Base-by-base conservation (phyloP, 2,113 vertebrate genomes). In the Cromileptes altivelis region DNA sequence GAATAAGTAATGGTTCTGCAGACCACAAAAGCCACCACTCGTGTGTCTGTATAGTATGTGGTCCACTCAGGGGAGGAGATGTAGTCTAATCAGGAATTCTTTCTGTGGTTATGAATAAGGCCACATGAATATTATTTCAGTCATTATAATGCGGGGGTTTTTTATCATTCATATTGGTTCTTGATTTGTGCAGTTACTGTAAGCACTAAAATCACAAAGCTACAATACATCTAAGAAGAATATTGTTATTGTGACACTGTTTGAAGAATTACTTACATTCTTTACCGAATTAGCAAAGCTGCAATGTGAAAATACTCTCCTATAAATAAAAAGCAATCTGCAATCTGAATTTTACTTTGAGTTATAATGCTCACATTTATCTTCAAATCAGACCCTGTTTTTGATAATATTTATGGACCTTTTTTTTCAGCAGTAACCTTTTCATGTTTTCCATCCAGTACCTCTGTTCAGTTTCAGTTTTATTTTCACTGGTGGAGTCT, bases 1-100 rank as follows among this genome's bases (percentile, higher is more conserved):
- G 78, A 82, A 75, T 84, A 77, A 60, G 62, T 70, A 83, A 91
- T 85, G 82, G 73, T 42, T 85, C 55, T 75, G 64, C 61, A 50
- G 49, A 72, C 25, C 62, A 79, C 81, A 85, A 88, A 86, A 76
- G 69, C 77, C 73, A 42, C 27, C 60, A 21, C 70, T 69, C 42
- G 15, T 84, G 63, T 61, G 64, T 56, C 63, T 78, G 33, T 67
- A 18, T 70, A 60, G 50, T 23, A 70, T n/a, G 19, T 15, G 25
- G 53, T 80, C 79, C 80, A 63, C 69, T 71, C 75, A 67, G 67
- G 62, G 30, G 18, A 69, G 55, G 52, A 76, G 50, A 80, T 70
- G 77, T 21, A 23, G 56, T n/a, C 42, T 58, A 42, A 60, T 70
- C n/a, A 1, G 23, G 18, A 17, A 67, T 52, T 84, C n/a, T 88